Base-by-base conservation (phyloP, 2,797 vertebrate genomes). In the Oreortyx pictus region DNA sequence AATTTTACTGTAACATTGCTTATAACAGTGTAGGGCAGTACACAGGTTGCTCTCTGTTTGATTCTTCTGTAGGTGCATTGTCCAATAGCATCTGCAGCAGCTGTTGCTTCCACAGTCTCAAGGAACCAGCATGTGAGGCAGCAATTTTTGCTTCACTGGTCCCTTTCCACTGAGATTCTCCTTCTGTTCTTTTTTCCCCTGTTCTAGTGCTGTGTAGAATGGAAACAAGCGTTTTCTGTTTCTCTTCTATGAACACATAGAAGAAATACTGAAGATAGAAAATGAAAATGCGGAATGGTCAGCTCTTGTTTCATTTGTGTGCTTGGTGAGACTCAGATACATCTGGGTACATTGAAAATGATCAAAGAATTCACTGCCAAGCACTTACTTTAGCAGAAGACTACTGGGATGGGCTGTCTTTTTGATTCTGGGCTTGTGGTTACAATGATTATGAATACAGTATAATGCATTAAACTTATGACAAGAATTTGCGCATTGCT, bases 1-100 rank as follows among this genome's bases (percentile, higher is more conserved):
- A 60, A 49, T 64, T 81, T 54, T 10, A 10, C 31, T 78, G 46
- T 35, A 60, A 4, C n/a, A 0, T 0, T 11, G 8, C 46, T 79
- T 61, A 56, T 61, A 11, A 49, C 9, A 24, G 35, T 0, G 0
- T 16, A 0, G 2, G 49, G 76, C 35, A 54, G 49, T 25, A 3
- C 1, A 11, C 18, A 44, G 15, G 2, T 0, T 5, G 18, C 29
- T 56, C 7, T 33, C 39, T 31, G 50, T 23, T 17, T 80, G 70
- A 41, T 41, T 23, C 81, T 52, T 77, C 43, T 77, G 14, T 12
- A 50, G 39, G 20, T 0, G 0, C 20, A 46, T 33, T 68, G 23
- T 64, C 56, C 43, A 61, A 41, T 2, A 4, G 27, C 8, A 37
- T 35, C 43, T 47, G 24, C 24, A 3, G 7, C 29, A 47, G 49